Conservation (phyloP, 1,140 invertebrate species). For the Eupristina koningsbergeri region DNA sequence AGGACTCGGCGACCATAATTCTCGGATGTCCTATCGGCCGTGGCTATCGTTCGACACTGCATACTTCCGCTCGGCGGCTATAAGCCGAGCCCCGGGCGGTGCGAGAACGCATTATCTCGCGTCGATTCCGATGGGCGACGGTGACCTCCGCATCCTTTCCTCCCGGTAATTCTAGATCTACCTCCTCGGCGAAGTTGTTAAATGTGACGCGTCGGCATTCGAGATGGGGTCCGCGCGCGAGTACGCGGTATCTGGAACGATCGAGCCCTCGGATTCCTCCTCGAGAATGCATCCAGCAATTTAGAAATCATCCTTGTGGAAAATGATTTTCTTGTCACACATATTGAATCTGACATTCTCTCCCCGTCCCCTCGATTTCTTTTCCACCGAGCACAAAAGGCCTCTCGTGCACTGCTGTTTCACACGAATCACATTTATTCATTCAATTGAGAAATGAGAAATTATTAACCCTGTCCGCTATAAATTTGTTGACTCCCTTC, state of each 20-base stretch:
- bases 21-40: not conserved
- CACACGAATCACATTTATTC: too few relatives aligned
- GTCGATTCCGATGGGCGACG: not conserved
- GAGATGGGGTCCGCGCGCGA: not conserved
- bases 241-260: not conserved
- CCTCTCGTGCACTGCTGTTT: too few relatives aligned
- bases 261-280: not conserved
- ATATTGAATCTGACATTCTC: too few relatives aligned
- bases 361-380: too few relatives aligned
- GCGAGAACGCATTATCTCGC: conserved; percentile 8
- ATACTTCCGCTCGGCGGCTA: not conserved
- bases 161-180: not conserved
- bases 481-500: too few relatives aligned
- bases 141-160: not conserved
- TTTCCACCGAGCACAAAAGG: too few relatives aligned
- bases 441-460: too few relatives aligned
- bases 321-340: not conserved
- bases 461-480: too few relatives aligned
- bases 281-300: not conserved
- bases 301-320: not conserved
- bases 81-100: not conserved
- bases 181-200: not conserved
- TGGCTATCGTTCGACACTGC: not conserved
- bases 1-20: not conserved
- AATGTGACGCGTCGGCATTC: not conserved